Conservation (phyloP, 2,797 vertebrate species). For the Emydoidea blandingii region DNA sequence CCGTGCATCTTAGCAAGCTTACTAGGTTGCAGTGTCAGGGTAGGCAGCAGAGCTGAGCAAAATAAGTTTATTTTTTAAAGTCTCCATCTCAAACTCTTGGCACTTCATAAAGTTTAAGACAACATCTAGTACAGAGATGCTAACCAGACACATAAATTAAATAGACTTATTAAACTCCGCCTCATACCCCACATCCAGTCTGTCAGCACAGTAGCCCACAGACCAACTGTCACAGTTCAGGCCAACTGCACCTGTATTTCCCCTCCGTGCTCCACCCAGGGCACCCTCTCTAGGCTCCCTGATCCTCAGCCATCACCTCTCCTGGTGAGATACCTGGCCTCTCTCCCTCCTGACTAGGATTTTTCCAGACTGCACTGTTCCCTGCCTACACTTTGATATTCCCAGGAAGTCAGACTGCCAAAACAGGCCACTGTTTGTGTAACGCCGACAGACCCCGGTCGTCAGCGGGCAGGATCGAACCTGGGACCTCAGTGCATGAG, state of each 20-base stretch:
- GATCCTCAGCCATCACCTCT: no score
- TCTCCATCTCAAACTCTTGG: neutral
- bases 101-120: constrained; percentile 17
- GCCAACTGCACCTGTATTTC: neutral
- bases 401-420: no score
- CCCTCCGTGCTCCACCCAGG: no score
- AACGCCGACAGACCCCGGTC: no score
- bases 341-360: no score
- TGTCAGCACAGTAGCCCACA: neutral
- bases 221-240: neutral
- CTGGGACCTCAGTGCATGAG: no score
- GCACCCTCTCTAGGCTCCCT: no score
- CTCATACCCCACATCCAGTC: neutral
- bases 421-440: no score
- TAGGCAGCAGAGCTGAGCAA: neutral
- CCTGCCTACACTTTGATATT: no score
- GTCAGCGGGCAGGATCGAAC: no score
- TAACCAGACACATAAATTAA: neutral
- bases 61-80: constrained; percentile 6
- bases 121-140: neutral
- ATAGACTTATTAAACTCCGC: neutral
- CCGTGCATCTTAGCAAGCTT: neutral
- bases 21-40: neutral
- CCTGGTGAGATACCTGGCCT: no score
- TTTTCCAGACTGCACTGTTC: no score